Evolutionary conservation across 2,797 vertebrate species (phyloP).

Genomic region (Malurus leucopterus): DNA sequence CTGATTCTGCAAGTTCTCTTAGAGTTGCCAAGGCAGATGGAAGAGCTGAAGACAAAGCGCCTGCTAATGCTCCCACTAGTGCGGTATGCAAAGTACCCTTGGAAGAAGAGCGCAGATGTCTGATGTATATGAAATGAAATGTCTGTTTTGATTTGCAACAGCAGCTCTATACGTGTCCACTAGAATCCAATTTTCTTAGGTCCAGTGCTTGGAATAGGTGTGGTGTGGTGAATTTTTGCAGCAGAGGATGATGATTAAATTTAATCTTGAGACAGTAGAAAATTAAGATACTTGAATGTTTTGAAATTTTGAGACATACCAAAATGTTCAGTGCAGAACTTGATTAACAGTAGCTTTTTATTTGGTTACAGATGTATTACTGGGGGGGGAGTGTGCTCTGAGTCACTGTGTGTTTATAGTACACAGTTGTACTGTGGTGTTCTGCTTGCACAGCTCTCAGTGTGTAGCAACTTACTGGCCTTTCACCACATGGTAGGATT

Average conservation of each 20-base stretch:
- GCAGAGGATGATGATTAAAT: background rate
- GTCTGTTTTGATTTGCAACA: background rate
- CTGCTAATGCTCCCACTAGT: slow-evolving; percentile 76
- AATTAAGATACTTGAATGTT: background rate
- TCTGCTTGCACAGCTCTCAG: background rate
- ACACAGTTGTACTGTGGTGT: background rate
- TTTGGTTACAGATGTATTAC: background rate
- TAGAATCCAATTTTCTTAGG: background rate
- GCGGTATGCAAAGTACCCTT: slow-evolving; percentile 73
- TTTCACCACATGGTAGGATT: background rate
- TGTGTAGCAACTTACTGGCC: background rate
- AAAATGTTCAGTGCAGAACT: background rate
- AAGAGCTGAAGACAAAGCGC: slow-evolving; percentile 85
- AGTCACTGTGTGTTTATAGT: background rate
- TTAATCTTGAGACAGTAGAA: background rate
- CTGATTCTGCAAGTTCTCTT: slow-evolving; percentile 83
- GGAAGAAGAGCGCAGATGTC: background rate
- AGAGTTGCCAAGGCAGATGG: slow-evolving; percentile 88
- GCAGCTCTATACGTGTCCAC: rapidly evolving
- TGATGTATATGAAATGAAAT: background rate
- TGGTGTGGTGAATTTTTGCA: background rate
- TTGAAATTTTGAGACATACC: background rate
- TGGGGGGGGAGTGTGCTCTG: background rate
- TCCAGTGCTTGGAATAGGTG: background rate
- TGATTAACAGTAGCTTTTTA: background rate